Evolutionary conservation across 1,140 invertebrate genomes (phyloP), one percentile per base, ranked within the genome.

Genomic region (Harpegnathos saltator): DNA sequence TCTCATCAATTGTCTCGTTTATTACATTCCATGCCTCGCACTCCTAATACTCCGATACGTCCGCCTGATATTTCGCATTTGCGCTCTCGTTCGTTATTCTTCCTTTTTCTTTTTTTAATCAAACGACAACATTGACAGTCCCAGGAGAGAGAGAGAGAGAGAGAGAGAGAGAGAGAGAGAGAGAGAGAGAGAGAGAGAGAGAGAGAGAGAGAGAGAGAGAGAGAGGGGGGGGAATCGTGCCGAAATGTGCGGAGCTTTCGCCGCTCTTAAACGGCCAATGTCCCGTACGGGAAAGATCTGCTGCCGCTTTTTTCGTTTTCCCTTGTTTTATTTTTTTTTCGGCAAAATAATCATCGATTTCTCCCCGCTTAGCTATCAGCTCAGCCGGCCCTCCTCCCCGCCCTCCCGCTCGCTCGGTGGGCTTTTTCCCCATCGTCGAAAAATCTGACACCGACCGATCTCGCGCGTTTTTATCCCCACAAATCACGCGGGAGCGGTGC

Each of bases 281-380:
- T 69, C 65, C 52, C 52, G 58, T 69, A 71, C 52, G 75, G 48
- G 65, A 80, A 71, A 24, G 24, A 12, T 56, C 38, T 7, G 38
- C 7, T 44, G 3, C 7, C 11, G 38, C 29, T 80, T 77, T 63
- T 19, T 65, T n/a, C n/a, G n/a, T n/a, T n/a, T n/a, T n/a, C n/a
- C n/a, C n/a, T n/a, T n/a, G n/a, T n/a, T n/a, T n/a, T n/a, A n/a
- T n/a, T n/a, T 58, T 61, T 74, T 74, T 77, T 77, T 61, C 24
- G 44, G 38, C 33, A 59, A 80, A 80, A 80, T 80, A 80, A 80
- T 80, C 65, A 80, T 80, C 65, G 75, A 80, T 80, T 80, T 80
- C 69, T 71, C 50, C 61, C 44, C 73, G 61, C 73, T 77, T 58
- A 56, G 48, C 82, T 58, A 58, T 83, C 82, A 33, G n/a, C 52